A percentile compares a stretch with the other conserved stretches of the same genome.
These are phyloP conservation scores for Lethrus apterus DNA, from an alignment of 1,140 invertebrate species.

Conservation along the genomic window DNA sequence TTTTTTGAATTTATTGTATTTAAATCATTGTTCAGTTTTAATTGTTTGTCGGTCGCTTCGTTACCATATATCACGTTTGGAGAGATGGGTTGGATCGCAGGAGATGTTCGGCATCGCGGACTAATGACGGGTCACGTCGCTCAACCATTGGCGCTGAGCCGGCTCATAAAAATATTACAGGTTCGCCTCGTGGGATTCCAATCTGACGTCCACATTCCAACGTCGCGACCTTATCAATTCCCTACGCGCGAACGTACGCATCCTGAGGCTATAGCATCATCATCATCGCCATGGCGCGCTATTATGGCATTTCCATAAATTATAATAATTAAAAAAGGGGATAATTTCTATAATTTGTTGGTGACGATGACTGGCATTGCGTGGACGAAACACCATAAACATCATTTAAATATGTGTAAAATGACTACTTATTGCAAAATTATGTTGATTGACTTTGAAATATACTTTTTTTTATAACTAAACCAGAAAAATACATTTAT, in stretches of 20 bases:
- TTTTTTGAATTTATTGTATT: constrained; percentile 7
- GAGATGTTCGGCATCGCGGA: background rate
- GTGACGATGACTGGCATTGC: no score
- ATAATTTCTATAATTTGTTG: constrained; percentile 17
- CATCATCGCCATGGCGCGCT: constrained; percentile 7
- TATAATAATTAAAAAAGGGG: constrained; percentile 23
- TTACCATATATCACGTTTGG: constrained; percentile 14
- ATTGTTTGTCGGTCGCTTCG: no score
- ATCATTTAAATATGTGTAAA: no score
- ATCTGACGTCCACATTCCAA: constrained; percentile 13
- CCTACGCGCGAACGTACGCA: constrained; percentile 11
- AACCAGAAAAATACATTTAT: no score
- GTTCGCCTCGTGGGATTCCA: constrained; percentile 15
- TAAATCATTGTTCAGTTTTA: constrained; percentile 11
- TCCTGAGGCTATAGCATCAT: constrained; percentile 7
- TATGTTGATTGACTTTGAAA: no score
- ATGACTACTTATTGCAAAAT: no score
- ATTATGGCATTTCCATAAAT: constrained; percentile 29
- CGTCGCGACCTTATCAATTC: constrained; percentile 18
- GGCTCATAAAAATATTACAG: constrained; percentile 19
- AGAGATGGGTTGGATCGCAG: constrained; percentile 1
- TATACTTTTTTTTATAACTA: no score
- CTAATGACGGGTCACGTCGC: constrained; percentile 24
- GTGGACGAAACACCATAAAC: no score
- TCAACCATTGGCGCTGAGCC: constrained; percentile 19